phyloP scores from a whole-genome alignment of 1,140 invertebrate species.

The Drosophila pectinifera region DNA sequence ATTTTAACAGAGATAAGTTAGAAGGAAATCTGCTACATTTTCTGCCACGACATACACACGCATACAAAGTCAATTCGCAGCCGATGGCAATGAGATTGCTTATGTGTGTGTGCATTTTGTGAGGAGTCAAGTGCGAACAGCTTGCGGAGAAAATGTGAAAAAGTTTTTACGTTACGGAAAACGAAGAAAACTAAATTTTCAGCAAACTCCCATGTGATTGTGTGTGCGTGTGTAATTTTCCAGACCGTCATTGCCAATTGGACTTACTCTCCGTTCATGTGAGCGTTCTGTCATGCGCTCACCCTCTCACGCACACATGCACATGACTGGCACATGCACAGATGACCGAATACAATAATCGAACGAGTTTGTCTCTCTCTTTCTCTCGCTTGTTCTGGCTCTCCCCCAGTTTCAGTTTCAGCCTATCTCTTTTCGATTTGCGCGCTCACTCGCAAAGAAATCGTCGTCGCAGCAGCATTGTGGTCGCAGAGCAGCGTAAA shows the following conservation, averaged over 20 bases:
- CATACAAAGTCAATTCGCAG: constrained; percentile 30
- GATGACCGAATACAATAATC: constrained; percentile 58
- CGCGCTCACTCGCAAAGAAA: constrained; percentile 69
- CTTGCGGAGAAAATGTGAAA: constrained; percentile 19
- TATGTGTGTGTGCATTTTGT: constrained; percentile 25
- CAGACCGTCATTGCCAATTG: constrained; percentile 71
- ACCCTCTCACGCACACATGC: constrained; percentile 43
- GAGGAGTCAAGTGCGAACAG: constrained; percentile 24
- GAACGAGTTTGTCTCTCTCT: constrained; percentile 38
- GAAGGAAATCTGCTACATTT: constrained; percentile 59
- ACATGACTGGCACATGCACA: constrained; percentile 59
- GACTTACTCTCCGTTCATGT: constrained; percentile 50
- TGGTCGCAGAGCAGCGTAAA: constrained; percentile 73
- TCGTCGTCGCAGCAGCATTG: constrained; percentile 78
- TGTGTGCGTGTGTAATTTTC: constrained; percentile 67
- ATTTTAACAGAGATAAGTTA: constrained; percentile 17
- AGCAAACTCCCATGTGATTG: constrained; percentile 61
- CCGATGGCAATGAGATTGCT: constrained; percentile 47
- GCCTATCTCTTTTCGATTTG: constrained; percentile 20
- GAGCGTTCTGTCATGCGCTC: constrained; percentile 71
- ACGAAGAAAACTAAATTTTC: constrained; percentile 34
- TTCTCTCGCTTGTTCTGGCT: constrained; percentile 17
- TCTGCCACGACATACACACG: constrained; percentile 72
- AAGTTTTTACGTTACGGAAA: constrained; percentile 34
- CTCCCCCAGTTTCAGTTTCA: constrained; percentile 5